Evolutionary conservation across 2,888 invertebrate genomes (phyloP).

Genomic region (Leptopilina drosophilae): DNA sequence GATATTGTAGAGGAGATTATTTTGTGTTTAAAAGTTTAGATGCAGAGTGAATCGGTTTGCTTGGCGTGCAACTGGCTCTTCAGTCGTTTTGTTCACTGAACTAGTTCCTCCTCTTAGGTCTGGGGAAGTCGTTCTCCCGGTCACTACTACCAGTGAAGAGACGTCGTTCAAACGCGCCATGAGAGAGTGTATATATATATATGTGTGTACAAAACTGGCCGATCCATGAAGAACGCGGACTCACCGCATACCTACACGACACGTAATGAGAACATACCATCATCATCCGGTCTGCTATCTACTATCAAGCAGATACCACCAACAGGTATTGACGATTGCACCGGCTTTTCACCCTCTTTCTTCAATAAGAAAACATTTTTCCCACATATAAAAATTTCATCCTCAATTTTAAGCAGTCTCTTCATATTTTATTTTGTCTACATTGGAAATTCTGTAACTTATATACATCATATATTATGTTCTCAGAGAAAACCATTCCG

Average conservation of each 20-base stretch:
- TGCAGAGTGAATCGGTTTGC: constrained; percentile 59
- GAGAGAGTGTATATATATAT: constrained; percentile 46
- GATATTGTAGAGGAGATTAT: background rate
- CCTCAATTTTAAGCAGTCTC: background rate
- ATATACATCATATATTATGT: too few relatives aligned
- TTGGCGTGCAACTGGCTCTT: constrained; percentile 69
- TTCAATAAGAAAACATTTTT: too few relatives aligned
- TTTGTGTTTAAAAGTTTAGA: constrained; percentile 22
- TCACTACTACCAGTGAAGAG: constrained; percentile 53
- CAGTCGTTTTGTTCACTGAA: constrained; percentile 76
- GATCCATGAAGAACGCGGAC: constrained; percentile 64
- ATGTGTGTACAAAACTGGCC: constrained; percentile 45
- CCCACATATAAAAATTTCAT: constrained; percentile 9
- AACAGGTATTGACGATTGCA: constrained; percentile 56
- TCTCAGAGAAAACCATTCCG: too few relatives aligned
- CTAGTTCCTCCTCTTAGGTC: constrained; percentile 73
- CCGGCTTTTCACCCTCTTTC: constrained; percentile 49
- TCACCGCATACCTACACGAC: constrained; percentile 75
- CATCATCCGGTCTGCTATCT: constrained; percentile 72
- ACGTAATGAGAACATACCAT: constrained; percentile 77
- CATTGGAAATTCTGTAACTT: too few relatives aligned
- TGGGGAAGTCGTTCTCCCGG: constrained; percentile 55
- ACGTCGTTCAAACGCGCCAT: constrained; percentile 51
- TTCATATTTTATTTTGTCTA: too few relatives aligned
- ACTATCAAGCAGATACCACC: constrained; percentile 72